Conservation (phyloP, 37 sponge, comb jelly and placozoan genomes). For the Crambe crambe region DNA sequence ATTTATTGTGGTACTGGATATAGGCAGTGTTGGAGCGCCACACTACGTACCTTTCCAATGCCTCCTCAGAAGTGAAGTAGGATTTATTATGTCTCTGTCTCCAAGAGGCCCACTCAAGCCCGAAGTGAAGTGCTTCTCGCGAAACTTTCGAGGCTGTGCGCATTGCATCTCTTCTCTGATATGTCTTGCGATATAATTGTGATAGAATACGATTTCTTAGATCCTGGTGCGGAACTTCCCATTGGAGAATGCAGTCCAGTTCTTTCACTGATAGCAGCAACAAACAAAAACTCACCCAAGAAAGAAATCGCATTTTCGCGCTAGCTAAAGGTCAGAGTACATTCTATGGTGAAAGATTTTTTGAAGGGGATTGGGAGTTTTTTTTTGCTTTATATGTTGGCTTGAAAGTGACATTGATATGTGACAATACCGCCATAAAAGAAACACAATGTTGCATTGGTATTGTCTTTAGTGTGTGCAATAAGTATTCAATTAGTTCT, state of each 20-base stretch:
- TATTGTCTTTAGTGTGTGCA: too few species aligned
- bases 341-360: too few species aligned
- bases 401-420: too few species aligned
- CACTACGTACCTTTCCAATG: constrained; percentile 39
- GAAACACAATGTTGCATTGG: too few species aligned
- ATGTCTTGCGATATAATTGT: too few species aligned
- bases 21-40: constrained; percentile 61
- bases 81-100: constrained; percentile 24
- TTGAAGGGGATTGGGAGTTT: too few species aligned
- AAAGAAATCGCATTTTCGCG: too few species aligned
- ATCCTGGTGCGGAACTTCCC: background rate
- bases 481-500: too few species aligned
- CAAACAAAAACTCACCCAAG: background rate
- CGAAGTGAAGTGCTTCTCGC: constrained; percentile 1
- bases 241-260: background rate
- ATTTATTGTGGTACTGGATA: constrained; percentile 64
- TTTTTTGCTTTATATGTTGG: too few species aligned
- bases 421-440: too few species aligned
- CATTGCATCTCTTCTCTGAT: background rate
- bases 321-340: too few species aligned
- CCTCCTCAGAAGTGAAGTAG: constrained; percentile 40
- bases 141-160: background rate
- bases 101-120: constrained; percentile 49
- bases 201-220: too few species aligned
- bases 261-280: background rate